Percentiles rank a stretch among this genome's conserved stretches.
Evolutionary conservation across 2,888 invertebrate species (phyloP).

Genomic region (Dynastes hyllus): DNA sequence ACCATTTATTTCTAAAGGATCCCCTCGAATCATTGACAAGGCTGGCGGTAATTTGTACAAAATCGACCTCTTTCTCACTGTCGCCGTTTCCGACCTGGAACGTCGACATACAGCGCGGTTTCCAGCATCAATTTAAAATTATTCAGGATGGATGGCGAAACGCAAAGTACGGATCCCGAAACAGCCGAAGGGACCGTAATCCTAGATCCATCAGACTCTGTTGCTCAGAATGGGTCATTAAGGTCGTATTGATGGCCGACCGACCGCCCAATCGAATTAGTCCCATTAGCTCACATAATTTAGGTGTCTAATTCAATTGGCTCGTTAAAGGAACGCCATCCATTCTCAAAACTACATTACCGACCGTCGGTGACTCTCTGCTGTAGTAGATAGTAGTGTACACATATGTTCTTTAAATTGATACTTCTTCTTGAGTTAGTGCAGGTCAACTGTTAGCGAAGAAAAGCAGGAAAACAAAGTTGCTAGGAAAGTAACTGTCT

Average conservation of each 20-base stretch:
- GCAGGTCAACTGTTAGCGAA: conserved; percentile 3
- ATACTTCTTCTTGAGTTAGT: neutral
- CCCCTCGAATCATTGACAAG: conserved; percentile 12
- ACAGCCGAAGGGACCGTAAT: conserved; percentile 36
- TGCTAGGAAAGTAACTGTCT: neutral
- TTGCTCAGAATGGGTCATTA: conserved; percentile 56
- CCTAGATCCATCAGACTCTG: conserved; percentile 46
- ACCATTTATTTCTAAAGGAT: conserved; percentile 32
- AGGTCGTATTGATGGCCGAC: conserved; percentile 63
- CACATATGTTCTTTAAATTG: conserved; percentile 42
- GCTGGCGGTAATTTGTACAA: conserved; percentile 32
- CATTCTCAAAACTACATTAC: conserved; percentile 66
- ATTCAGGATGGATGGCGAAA: conserved; percentile 41
- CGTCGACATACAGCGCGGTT: conserved; percentile 29
- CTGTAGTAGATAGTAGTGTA: conserved; percentile 45
- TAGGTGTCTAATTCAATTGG: conserved; percentile 68
- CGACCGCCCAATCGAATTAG: conserved; percentile 67
- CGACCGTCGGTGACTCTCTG: conserved; percentile 58
- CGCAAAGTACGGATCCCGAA: conserved; percentile 33
- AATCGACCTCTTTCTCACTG: conserved; percentile 45
- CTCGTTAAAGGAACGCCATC: conserved; percentile 65
- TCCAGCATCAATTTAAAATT: conserved; percentile 47
- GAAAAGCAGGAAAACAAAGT: conserved; percentile 18
- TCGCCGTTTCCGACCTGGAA: conserved; percentile 35
- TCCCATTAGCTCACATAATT: conserved; percentile 67